Base-by-base conservation (phyloP, 2,888 invertebrate genomes). In the Drosophila falleni region DNA sequence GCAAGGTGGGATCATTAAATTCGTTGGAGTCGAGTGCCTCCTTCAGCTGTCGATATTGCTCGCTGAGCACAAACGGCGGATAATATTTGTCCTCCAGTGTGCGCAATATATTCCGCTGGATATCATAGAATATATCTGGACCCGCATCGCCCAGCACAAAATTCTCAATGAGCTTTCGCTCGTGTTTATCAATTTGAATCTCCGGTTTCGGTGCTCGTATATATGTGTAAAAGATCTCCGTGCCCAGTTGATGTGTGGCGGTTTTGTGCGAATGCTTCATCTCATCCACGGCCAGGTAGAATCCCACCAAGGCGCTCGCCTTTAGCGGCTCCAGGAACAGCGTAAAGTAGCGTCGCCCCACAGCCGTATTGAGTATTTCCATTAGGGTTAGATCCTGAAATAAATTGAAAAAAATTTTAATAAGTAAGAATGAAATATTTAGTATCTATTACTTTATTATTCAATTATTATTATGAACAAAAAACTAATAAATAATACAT, bases 201-300 rank as follows among this genome's bases (percentile, higher is more conserved):
- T 96, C 96, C 0, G 96, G 96, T 69, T 95, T 95, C 2, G 96
- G 96, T 54, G 96, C 96, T 75, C 96, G 94, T 70, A 98, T 96
- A 87, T 96, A 97, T 4, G 97, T 97, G 90, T 97, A 97, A 93
- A 97, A 98, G 87, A 98, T 97, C 92, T 98, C 97, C n/a, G 97
- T 96, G 10, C 97, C 98, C 31, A 97, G 93, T 87, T 97, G 97
- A 92, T 98, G 97, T 95, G 96, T 96, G 78, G 95, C 95, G 69
- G 95, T 95, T 78, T 96, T 94, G 50, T 95, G 95, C n/a, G 96
- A 95, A 63, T 94, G 94, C 74, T 96, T 94, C 71, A 98, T 93
- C 91, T 97, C 97, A 89, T 98, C 97, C 0, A 97, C 97, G 0
- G 97, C 96, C 83, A 95, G 95, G 96, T 97, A 98, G 90, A 96